Conservation (phyloP, 2,888 invertebrate genomes). For the Pyrgus malvae region DNA sequence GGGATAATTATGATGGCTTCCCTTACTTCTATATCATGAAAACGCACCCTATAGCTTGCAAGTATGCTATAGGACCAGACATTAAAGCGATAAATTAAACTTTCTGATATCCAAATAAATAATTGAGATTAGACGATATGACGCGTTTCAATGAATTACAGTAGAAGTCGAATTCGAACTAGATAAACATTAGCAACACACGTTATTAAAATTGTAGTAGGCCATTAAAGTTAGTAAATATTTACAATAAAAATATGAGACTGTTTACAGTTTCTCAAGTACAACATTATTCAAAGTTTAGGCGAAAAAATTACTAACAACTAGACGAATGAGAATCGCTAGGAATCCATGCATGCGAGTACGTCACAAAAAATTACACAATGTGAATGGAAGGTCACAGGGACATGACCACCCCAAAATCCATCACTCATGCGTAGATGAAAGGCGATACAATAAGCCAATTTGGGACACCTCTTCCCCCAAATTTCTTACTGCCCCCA, state of each 20-base stretch:
- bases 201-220: slow-evolving; percentile 68
- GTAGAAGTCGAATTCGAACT: slow-evolving; percentile 65
- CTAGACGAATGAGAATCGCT: slow-evolving; percentile 55
- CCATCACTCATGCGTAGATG: too few species aligned
- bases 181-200: slow-evolving; percentile 70
- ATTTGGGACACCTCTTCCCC: too few species aligned
- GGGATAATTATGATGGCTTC: slow-evolving; percentile 9
- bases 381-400: too few species aligned
- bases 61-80: slow-evolving; percentile 41
- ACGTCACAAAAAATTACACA: neutral
- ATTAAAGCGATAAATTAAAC: slow-evolving; percentile 28
- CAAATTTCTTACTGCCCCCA: too few species aligned
- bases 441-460: too few species aligned
- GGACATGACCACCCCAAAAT: too few species aligned
- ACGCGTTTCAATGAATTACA: slow-evolving; percentile 43
- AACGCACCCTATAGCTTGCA: slow-evolving; percentile 43
- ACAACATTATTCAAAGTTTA: slow-evolving; percentile 73
- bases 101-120: slow-evolving; percentile 47
- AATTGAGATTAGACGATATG: slow-evolving; percentile 48
- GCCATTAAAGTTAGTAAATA: slow-evolving; percentile 76
- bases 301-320: slow-evolving; percentile 73
- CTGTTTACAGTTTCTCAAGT: slow-evolving; percentile 69
- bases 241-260: slow-evolving; percentile 76
- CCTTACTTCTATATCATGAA: slow-evolving; percentile 8
- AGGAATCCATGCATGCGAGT: slow-evolving; percentile 33